Percentiles rank a stretch among this genome's conserved stretches.
Conservation (phyloP, 1,140 invertebrate genomes). For the Danaus melanippus region DNA sequence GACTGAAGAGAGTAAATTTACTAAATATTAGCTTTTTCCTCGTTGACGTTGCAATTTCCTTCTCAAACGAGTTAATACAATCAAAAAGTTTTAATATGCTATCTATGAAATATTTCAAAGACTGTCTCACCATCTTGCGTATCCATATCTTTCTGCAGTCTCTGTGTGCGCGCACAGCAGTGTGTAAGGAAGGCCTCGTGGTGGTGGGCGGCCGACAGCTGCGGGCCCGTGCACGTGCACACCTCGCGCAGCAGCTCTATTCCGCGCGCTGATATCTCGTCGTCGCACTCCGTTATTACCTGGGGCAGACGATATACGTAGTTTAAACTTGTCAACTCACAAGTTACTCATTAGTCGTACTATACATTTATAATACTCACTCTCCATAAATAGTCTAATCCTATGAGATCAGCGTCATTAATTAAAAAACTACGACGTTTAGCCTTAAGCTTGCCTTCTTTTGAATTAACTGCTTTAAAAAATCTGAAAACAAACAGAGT, state of each 20-base stretch:
- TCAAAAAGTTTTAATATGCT: not conserved
- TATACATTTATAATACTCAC: conserved; percentile 68
- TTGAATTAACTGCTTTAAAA: conserved; percentile 97
- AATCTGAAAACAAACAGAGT: conserved; percentile 75
- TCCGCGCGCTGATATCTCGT: conserved; percentile 93
- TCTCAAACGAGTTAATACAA: not conserved
- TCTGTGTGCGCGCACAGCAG: conserved; percentile 90
- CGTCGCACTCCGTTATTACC: conserved; percentile 89
- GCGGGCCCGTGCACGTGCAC: conserved; percentile 92
- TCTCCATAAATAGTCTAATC: conserved; percentile 96
- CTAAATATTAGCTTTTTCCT: too few relatives aligned
- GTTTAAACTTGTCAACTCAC: not conserved
- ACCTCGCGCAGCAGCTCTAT: conserved; percentile 95
- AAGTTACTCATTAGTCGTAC: not conserved
- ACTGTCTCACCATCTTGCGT: conserved; percentile 23
- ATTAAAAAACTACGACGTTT: conserved; percentile 87
- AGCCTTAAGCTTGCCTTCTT: conserved; percentile 92
- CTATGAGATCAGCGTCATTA: conserved; percentile 93
- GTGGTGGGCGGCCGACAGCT: conserved; percentile 87
- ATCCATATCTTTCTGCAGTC: conserved; percentile 72
- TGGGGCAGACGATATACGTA: conserved; percentile 33
- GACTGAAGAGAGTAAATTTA: too few relatives aligned
- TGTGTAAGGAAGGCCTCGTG: conserved; percentile 93
- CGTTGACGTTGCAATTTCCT: too few relatives aligned
- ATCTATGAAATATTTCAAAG: not conserved